phyloP scores from a whole-genome alignment of 2,888 invertebrate species.

The Xestia rhomboidea region DNA sequence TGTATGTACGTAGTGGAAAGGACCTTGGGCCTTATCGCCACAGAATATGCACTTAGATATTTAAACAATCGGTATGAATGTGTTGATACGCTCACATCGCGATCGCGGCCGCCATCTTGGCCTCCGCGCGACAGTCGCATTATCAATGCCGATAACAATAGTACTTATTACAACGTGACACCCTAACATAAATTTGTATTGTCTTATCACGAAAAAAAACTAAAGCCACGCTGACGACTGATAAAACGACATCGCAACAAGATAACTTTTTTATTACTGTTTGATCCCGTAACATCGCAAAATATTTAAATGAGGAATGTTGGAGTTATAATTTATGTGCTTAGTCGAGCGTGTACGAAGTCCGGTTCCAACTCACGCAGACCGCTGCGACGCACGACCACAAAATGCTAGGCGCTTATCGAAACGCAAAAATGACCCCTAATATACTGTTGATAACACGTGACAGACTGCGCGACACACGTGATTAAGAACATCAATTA shows the following conservation, averaged over 20 bases:
- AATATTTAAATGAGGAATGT: constrained; percentile 62
- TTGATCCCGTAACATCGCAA: constrained; percentile 74
- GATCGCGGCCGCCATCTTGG: constrained; percentile 78
- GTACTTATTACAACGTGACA: constrained; percentile 86
- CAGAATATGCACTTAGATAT: constrained; percentile 81
- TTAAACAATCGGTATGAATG: constrained; percentile 79
- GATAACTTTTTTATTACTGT: constrained; percentile 78
- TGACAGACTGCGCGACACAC: constrained; percentile 48
- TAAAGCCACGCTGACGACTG: constrained; percentile 77
- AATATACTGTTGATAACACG: constrained; percentile 54
- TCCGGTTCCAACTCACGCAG: constrained; percentile 30
- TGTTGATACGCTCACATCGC: constrained; percentile 73
- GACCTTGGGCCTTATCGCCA: constrained; percentile 83
- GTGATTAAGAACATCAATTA: constrained; percentile 45
- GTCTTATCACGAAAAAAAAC: constrained; percentile 86
- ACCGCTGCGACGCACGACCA: constrained; percentile 14
- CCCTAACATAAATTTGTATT: constrained; percentile 89
- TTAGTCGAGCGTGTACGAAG: constrained; percentile 30
- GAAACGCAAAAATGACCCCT: constrained; percentile 53
- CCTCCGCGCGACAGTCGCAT: constrained; percentile 84
- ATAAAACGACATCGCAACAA: constrained; percentile 85
- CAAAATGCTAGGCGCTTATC: constrained; percentile 54
- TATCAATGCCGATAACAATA: constrained; percentile 88
- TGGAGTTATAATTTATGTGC: constrained; percentile 52
- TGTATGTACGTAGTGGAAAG: constrained; percentile 75